A percentile compares a stretch with the other conserved stretches of the same genome.
These are phyloP conservation scores for Enoplolaimus lenunculus DNA, from an alignment of 2,888 invertebrate species.

Conservation along the genomic window DNA sequence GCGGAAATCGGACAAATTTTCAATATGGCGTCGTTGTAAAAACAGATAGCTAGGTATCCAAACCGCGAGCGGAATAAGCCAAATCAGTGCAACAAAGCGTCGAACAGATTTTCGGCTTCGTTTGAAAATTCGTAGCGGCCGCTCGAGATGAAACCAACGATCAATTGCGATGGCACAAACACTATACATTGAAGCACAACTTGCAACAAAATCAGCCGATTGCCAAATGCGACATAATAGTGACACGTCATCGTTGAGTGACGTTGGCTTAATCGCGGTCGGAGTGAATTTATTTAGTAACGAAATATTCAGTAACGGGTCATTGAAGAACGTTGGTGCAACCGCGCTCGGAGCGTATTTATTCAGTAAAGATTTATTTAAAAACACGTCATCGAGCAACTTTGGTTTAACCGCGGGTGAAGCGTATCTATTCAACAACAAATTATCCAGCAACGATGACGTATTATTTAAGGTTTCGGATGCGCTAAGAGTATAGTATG, in stretches of 20 bases:
- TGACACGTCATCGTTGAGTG: constrained; percentile 24
- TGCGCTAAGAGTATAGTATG: constrained; percentile 24
- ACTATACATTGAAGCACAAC: constrained; percentile 32
- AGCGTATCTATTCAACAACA: too few species aligned
- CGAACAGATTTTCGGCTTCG: constrained; percentile 29
- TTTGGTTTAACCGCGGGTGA: too few species aligned
- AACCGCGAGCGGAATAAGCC: constrained; percentile 31
- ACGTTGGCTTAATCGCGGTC: constrained; percentile 20
- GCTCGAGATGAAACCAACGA: constrained; percentile 32
- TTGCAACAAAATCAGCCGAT: constrained; percentile 28
- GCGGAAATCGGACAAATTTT: too few species aligned
- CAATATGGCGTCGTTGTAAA: constrained; percentile 9
- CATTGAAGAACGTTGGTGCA: neutral
- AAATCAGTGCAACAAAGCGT: constrained; percentile 28
- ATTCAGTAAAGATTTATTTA: too few species aligned
- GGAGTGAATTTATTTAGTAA: neutral
- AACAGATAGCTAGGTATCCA: constrained; percentile 29
- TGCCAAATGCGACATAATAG: constrained; percentile 30
- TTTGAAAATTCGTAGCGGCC: constrained; percentile 32
- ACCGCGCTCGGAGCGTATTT: too few species aligned
- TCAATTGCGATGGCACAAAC: constrained; percentile 34
- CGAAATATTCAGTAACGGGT: neutral
- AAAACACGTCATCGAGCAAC: too few species aligned
- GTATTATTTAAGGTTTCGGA: too few species aligned
- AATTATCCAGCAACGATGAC: too few species aligned